phyloP scores from a whole-genome alignment of 2,888 invertebrate genomes.

The Ceramica pisi region DNA sequence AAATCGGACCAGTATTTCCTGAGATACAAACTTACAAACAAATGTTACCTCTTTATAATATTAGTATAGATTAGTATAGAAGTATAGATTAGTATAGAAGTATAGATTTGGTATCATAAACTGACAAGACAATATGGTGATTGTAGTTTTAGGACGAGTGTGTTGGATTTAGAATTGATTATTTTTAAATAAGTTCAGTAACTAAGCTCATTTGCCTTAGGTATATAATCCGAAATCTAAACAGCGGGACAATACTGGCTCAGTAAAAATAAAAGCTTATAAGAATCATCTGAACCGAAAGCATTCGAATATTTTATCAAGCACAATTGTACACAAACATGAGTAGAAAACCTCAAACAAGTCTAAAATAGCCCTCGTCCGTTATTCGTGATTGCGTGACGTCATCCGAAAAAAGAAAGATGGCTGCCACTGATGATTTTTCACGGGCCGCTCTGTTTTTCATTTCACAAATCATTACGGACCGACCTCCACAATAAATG shows the following conservation, averaged over 20 bases:
- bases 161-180: background rate
- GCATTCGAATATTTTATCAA: background rate
- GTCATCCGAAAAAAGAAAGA: constrained; percentile 71
- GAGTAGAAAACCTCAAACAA: constrained; percentile 33
- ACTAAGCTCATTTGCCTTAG: background rate
- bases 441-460: constrained; percentile 63
- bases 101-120: background rate
- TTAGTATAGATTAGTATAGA: too few species aligned
- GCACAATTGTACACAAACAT: constrained; percentile 14
- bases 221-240: background rate
- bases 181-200: background rate
- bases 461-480: constrained; percentile 72
- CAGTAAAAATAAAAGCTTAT: background rate
- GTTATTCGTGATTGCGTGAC: constrained; percentile 70
- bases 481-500: constrained; percentile 44
- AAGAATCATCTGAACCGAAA: background rate
- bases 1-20: too few species aligned
- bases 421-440: constrained; percentile 65
- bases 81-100: too few species aligned
- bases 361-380: constrained; percentile 49
- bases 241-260: background rate
- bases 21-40: too few species aligned
- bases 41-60: too few species aligned
- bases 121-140: background rate
- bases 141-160: background rate